Base-by-base conservation (phyloP, 2,113 vertebrate species). In the Hippoglossus stenolepis region DNA sequence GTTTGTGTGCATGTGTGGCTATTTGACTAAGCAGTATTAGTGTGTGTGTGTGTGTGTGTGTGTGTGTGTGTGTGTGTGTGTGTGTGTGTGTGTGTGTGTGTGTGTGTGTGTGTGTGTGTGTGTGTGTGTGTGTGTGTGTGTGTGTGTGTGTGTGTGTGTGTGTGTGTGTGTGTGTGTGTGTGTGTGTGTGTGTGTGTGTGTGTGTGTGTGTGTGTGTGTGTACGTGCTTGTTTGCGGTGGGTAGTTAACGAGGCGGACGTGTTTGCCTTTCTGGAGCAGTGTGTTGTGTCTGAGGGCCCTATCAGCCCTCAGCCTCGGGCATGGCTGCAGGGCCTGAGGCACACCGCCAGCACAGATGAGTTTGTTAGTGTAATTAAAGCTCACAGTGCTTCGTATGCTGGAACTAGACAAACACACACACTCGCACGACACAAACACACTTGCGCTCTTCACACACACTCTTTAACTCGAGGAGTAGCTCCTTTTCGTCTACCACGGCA, bases 301-400 rank as follows among this genome's bases (percentile, higher is more conserved):
- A 94, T 93, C 92, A 93, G 92, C 84, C 70, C 87, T 82, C 85
- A 75, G 92, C 94, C 94, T 90, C 84, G 18, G 94, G 94, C 92
- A 90, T 86, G 86, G 87, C 93, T 88, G 85, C 92, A 88, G 93
- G 94, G 90, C 85, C 86, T 83, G 83, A 83, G 83, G 90, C 87
- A 83, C 70, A 88, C 90, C 84, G 76, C 89, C 90, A 89, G 87
- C 92, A 90, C 88, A 85, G 89, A 92, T 92, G 90, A 94, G 92
- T 92, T 92, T 91, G 92, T 93, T 93, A 89, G 91, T 86, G 90
- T 93, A 94, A 94, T 94, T 94, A 94, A 92, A 84, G 91, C 89
- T 90, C 85, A 86, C 82, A 83, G 83, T 79, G 80, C 69, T 87
- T 79, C 80, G 66, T 88, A 77, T 74, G 75, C 84, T 28, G 84